Conservation (phyloP, 2,888 invertebrate species). For the Trichopria drosophilae region DNA sequence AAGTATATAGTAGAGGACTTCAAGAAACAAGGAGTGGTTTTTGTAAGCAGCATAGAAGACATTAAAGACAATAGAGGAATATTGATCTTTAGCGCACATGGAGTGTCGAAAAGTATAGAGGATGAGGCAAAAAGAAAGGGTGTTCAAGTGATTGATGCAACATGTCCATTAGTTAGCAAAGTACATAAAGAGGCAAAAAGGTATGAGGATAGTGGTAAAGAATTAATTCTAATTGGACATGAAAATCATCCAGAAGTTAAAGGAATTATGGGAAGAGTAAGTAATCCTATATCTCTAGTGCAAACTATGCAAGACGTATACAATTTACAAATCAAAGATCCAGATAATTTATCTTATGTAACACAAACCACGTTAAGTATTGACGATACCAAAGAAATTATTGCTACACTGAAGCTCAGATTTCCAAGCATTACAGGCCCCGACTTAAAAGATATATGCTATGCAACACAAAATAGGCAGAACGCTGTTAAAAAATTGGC, state of each 20-base stretch:
- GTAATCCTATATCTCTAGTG: conserved; percentile 11
- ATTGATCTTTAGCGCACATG: conserved; percentile 15
- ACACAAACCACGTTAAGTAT: conserved; percentile 19
- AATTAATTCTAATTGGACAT: conserved; percentile 16
- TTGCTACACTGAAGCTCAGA: conserved; percentile 9
- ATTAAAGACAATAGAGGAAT: conserved; percentile 17
- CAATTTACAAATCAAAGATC: conserved; percentile 18
- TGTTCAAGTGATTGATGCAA: conserved; percentile 18
- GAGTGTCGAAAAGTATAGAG: conserved; percentile 15
- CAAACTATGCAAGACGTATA: conserved; percentile 12
- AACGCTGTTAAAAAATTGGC: conserved; percentile 16
- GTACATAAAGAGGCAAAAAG: conserved; percentile 16
- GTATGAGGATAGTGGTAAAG: conserved; percentile 12
- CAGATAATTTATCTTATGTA: conserved; percentile 14
- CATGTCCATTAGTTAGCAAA: conserved; percentile 17
- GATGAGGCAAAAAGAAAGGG: conserved; percentile 16
- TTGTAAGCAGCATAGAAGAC: conserved; percentile 17
- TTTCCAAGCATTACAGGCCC: conserved; percentile 17
- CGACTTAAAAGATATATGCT: conserved; percentile 17
- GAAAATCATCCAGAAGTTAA: conserved; percentile 17
- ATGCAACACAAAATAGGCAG: conserved; percentile 18
- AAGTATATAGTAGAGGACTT: conserved; percentile 18
- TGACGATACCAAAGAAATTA: conserved; percentile 13
- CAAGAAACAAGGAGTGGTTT: conserved; percentile 14
- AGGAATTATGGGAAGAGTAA: conserved; percentile 15